Base-by-base conservation (phyloP, 2,888 invertebrate species). In the Imbricaverruca yamaguchii region DNA sequence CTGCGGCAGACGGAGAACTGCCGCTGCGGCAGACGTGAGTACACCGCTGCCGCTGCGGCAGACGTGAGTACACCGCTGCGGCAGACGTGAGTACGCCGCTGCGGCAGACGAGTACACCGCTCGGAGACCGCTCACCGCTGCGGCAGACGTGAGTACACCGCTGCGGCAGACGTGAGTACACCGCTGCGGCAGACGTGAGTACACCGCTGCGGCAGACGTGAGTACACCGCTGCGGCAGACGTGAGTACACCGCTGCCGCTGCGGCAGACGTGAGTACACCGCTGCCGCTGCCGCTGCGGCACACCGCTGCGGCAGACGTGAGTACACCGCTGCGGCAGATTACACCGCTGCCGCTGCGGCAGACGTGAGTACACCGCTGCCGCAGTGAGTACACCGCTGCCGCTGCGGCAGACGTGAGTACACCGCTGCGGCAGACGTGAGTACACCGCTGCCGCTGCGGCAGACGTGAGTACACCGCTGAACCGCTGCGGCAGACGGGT, bases 261-360 rank as follows among this genome's bases (percentile, higher is more conserved):
- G 98, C 88, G 94, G 96, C 80, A 94, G 96, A 92, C 95, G 97
- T 93, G 91, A 89, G 87, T 81, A 11, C 53, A n/a, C 56, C 23
- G 23, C n/a, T n/a, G n/a, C n/a, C n/a, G n/a, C n/a, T n/a, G n/a
- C n/a, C n/a, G n/a, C n/a, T n/a, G n/a, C n/a, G n/a, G n/a, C n/a
- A n/a, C n/a, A n/a, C n/a, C 95, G 96, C 89, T 98, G 98, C 88
- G 94, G 96, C 80, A 94, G 96, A 92, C 95, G 97, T 93, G 91
- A 89, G 87, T 81, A 11, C 53, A n/a, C 56, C 23, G 23, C n/a
- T n/a, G n/a, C n/a, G n/a, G n/a, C n/a, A n/a, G n/a, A n/a, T n/a
- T n/a, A n/a, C n/a, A 94, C 82, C 91, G 93, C 87, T 98, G 98
- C 89, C 95, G 96, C 89, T 98, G 98, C 88, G 94, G 96, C 80